Evolutionary conservation across 2,888 invertebrate genomes (phyloP).

Genomic region (Chymomyza amoena): DNA sequence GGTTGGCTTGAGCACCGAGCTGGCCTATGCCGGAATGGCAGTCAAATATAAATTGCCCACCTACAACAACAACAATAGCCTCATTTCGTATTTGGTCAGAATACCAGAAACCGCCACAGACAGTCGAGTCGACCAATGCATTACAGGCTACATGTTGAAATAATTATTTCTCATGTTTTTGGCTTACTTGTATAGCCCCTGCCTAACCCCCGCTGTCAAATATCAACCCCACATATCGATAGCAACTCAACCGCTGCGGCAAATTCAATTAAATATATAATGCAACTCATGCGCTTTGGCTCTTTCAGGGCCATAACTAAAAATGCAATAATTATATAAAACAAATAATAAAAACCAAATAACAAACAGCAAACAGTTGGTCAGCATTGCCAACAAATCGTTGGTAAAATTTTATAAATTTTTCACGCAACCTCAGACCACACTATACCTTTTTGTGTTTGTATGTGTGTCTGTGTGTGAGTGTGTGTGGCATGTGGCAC

Average conservation of each 20-base stretch:
- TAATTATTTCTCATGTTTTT: neutral
- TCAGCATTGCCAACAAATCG: conserved; percentile 34
- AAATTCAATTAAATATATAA: conserved; percentile 62
- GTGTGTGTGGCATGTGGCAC: conserved; percentile 18
- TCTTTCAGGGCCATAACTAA: conserved; percentile 38
- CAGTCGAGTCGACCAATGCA: neutral
- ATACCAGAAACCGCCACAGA: neutral
- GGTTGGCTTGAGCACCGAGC: conserved; percentile 2
- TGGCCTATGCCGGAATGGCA: conserved; percentile 62
- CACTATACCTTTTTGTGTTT: neutral
- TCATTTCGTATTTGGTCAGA: too few relatives aligned
- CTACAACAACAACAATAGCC: neutral
- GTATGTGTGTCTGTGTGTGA: neutral
- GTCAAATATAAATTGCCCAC: conserved; percentile 63
- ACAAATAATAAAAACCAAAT: conserved; percentile 8
- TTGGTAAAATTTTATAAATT: conserved; percentile 27
- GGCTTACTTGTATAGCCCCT: neutral
- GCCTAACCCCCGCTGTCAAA: neutral
- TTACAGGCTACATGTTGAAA: neutral
- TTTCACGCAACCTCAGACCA: conserved; percentile 22
- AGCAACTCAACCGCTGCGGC: neutral
- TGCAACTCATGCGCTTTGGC: conserved; percentile 17
- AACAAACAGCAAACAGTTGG: conserved; percentile 14
- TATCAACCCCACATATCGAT: neutral
- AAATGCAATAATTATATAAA: conserved; percentile 30